These are phyloP conservation scores for Triplophysa siluroides DNA, from an alignment of 2,113 vertebrate genomes.

Conservation along the genomic window DNA sequence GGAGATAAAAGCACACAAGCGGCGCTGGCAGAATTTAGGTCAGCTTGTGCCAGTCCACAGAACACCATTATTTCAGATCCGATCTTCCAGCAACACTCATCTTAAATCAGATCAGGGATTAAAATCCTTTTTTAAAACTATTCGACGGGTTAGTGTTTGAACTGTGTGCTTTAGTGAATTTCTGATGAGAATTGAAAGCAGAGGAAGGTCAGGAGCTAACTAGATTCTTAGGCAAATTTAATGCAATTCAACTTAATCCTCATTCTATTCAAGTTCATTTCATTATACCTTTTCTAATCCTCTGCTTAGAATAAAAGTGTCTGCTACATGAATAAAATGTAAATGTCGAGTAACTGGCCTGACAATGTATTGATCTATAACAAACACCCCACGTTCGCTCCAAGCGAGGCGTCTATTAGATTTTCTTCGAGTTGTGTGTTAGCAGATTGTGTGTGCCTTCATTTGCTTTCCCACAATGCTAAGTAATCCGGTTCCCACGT, in stretches of 20 bases:
- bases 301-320: too few relatives aligned
- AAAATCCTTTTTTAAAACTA: not conserved
- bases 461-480: conserved; percentile 49
- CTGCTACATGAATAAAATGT: too few relatives aligned
- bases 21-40: not conserved
- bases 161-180: not conserved
- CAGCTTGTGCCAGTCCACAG: not conserved
- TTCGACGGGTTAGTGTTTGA: not conserved
- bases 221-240: not conserved
- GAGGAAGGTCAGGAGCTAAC: too few relatives aligned
- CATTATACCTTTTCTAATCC: too few relatives aligned
- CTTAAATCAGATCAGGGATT: not conserved
- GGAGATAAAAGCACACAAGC: not conserved
- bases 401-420: conserved; percentile 8
- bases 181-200: too few relatives aligned
- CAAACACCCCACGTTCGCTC: conserved; percentile 3
- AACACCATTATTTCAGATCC: conserved; percentile 3
- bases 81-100: not conserved
- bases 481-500: conserved; percentile 66
- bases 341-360: too few relatives aligned
- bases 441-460: not conserved
- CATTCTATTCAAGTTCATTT: not conserved
- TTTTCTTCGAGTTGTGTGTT: conserved; percentile 7
- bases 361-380: not conserved
- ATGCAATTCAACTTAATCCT: not conserved